A percentile compares a stretch with the other conserved stretches of the same genome.
Evolutionary conservation across 2,797 vertebrate genomes (phyloP).

Genomic region (Steatocranus sp.): DNA sequence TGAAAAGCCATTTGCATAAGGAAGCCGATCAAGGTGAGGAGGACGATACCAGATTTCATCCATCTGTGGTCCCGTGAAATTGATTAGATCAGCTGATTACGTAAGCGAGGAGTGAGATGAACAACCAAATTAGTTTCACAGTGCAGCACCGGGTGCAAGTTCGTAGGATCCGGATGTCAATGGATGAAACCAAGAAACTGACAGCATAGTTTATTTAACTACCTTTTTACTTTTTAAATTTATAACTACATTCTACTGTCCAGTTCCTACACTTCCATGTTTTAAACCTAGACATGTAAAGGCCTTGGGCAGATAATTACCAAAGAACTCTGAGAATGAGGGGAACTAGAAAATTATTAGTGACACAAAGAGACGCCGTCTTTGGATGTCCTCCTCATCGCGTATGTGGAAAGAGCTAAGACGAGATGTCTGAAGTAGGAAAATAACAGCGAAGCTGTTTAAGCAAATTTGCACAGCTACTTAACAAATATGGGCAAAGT

Average conservation of each 20-base stretch:
- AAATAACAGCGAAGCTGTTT: not conserved
- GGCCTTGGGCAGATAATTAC: not conserved
- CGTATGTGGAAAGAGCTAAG: not conserved
- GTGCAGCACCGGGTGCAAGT: not conserved
- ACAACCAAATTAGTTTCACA: slow-evolving; percentile 26
- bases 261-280: not conserved
- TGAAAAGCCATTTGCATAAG: slow-evolving; percentile 25
- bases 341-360: not conserved
- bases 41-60: slow-evolving; percentile 27
- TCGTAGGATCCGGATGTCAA: slow-evolving; percentile 4
- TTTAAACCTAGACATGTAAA: not conserved
- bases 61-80: slow-evolving; percentile 42
- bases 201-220: not conserved
- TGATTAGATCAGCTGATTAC: slow-evolving; percentile 41
- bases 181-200: slow-evolving; percentile 7
- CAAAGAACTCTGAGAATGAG: not conserved
- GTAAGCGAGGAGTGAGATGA: slow-evolving; percentile 13
- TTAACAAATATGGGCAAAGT: not conserved
- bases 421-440: not conserved
- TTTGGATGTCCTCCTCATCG: not conserved
- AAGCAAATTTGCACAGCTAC: not conserved
- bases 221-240: not conserved
- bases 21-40: slow-evolving; percentile 14
- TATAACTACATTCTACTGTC: not conserved
- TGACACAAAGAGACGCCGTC: not conserved